Conservation (phyloP, 2,113 vertebrate species). For the Mirounga angustirostris region DNA sequence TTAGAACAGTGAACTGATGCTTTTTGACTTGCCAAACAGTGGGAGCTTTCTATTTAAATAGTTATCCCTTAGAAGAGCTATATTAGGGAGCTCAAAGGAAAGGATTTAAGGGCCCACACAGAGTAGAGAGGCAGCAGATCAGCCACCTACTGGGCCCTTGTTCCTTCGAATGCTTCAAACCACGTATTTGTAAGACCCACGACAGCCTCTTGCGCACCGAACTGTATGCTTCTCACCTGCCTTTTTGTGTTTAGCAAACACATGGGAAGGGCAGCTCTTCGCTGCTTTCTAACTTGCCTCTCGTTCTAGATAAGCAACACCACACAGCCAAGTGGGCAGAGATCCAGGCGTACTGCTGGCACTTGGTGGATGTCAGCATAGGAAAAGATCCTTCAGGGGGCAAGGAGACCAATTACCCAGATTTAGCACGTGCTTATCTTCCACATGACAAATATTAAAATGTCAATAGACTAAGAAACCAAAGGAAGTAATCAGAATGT, state of each 20-base stretch:
- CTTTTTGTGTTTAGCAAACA: slow-evolving; percentile 80
- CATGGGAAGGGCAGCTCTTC: slow-evolving; percentile 68
- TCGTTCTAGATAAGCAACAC: slow-evolving; percentile 39
- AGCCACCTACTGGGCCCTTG: slow-evolving; percentile 83
- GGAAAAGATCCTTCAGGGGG: slow-evolving; percentile 25
- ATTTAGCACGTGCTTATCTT: neutral
- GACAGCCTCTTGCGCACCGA: slow-evolving; percentile 76
- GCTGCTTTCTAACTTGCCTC: slow-evolving; percentile 45
- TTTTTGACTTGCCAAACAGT: slow-evolving; percentile 82
- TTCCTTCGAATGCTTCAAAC: slow-evolving; percentile 81
- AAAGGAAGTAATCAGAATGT: neutral
- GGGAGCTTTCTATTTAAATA: slow-evolving; percentile 81
- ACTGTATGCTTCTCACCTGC: slow-evolving; percentile 73
- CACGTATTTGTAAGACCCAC: slow-evolving; percentile 81
- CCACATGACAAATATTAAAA: slow-evolving; percentile 27
- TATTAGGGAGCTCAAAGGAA: slow-evolving; percentile 84
- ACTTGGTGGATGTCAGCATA: neutral
- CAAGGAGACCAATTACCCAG: neutral
- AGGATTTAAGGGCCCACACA: slow-evolving; percentile 83
- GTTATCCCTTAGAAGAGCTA: slow-evolving; percentile 76
- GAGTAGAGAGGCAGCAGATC: slow-evolving; percentile 84
- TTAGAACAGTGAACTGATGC: slow-evolving; percentile 80
- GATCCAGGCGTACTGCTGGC: slow-evolving; percentile 30
- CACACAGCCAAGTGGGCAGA: slow-evolving; percentile 43
- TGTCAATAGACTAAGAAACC: neutral